Evolutionary conservation across 2,113 vertebrate species (phyloP), one percentile per base, ranked within the genome.

Genomic region (Cercocebus atys): DNA sequence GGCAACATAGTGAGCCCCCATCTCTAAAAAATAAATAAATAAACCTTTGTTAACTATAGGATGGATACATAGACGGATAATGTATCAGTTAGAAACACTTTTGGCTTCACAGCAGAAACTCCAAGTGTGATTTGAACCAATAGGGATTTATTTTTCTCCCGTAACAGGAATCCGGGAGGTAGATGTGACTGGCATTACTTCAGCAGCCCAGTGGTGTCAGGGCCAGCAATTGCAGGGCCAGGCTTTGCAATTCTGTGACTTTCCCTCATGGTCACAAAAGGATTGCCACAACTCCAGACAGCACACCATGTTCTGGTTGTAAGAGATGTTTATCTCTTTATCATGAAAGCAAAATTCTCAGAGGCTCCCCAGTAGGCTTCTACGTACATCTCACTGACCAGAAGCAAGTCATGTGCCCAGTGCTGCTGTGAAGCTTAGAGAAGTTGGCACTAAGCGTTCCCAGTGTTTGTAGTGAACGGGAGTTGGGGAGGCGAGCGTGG

Each of bases 381-480:
- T 0, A 5, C 40, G 18, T 14, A 5, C 76, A 8, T 5, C 32
- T 30, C 82, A 14, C 47, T 1, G 57, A 38, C 43, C 66, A 23
- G 57, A 76, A 13, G 32, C 3, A 0, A 5, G 45, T 68, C 73
- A 14, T 38, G 0, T n/a, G 47, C 6, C 45, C 83, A 52, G 6
- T 0, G 0, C 27, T 16, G 0, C 61, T 1, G 1, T 5, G 7
- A 27, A 35, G 32, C 0, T 38, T 61, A 0, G 78, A 27, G 47
- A 22, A 10, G 35, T 38, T 17, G 40, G 38, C 73, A 1, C 66
- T 12, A n/a, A 43, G 45, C 0, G 20, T 11, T 12, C 0, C 50
- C 5, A 1, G 66, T 18, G 52, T 40, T 5, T 5, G 0, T 0
- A 10, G 80, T 27, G 17, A 3, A 2, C 12, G 7, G 4, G 3